Percentiles rank a stretch among this genome's conserved stretches.
Conservation (phyloP, 2,888 invertebrate species). For the Nomada lathburiana region DNA sequence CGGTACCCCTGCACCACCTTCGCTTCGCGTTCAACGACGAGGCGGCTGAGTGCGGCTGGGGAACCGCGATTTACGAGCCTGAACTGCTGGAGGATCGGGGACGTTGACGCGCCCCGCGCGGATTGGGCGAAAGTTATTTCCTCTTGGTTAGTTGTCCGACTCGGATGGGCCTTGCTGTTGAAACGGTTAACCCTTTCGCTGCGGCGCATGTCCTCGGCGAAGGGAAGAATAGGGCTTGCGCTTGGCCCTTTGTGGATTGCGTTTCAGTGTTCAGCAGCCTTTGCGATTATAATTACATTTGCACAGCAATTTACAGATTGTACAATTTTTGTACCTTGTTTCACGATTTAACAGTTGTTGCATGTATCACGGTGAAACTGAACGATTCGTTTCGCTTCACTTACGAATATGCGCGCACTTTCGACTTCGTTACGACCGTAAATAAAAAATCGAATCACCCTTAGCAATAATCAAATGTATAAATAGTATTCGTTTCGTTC, state of each 20-base stretch:
- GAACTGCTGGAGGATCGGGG: not conserved
- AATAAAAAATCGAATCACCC: not conserved
- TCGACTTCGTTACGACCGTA: not conserved
- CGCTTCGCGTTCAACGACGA: not conserved
- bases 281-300: no score
- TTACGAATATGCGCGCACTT: not conserved
- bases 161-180: not conserved
- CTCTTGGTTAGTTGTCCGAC: not conserved
- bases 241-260: no score
- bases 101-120: not conserved
- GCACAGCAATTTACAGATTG: no score
- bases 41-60: constrained; percentile 4
- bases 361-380: no score
- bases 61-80: constrained; percentile 36
- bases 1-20: not conserved
- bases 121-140: not conserved
- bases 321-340: no score
- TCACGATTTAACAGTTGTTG: no score
- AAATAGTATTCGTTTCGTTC: not conserved
- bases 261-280: no score
- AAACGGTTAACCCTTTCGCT: no score
- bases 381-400: no score
- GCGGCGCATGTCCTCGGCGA: no score
- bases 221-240: no score
- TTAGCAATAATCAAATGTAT: not conserved